Base-by-base conservation (phyloP, 2,113 vertebrate species). In the Xiphophorus hellerii region DNA sequence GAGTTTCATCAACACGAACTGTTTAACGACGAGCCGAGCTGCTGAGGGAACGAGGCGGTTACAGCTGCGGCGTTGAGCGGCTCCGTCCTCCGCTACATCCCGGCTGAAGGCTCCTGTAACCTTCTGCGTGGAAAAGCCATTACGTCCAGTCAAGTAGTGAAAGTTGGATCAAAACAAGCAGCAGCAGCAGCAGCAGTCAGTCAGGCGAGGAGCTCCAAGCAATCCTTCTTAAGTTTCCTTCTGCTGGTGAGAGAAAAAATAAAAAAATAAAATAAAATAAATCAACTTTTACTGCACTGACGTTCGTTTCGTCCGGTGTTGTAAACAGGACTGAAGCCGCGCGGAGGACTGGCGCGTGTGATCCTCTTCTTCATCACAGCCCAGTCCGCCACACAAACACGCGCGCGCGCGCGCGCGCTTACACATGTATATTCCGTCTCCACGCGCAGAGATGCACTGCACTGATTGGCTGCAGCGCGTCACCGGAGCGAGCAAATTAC, bases 401-500 rank as follows among this genome's bases (percentile, higher is more conserved):
- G 15, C 14, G 20, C 88, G 35, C 81, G 25, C 20, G 4, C 33
- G 6, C 35, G 13, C 35, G 3, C 25, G 22, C 20, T n/a, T 44
- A 11, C 27, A 4, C 29, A 31, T 22, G n/a, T 3, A 22, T 87
- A 51, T 78, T n/a, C 20, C 1, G 8, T 6, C 51, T 58, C 7
- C 22, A 58, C 7, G 22, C 25, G 20, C 22, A n/a, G 8, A 58
- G 25, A 82, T 82, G 30, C 72, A 5, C 77, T 63, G 77, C 76
- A 77, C 91, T 88, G 90, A 96, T 96, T 96, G 96, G 96, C 86
- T 93, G 78, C 65, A 0, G 62, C 48, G 7, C 44, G 6, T 20
- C 27, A 64, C 91, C 90, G 89, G 91, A 91, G 95, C 93, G 92
- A 89, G 63, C 87, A 85, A 83, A 92, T 91, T 80, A 90, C 73